Evolutionary conservation across 2,888 invertebrate species (phyloP).

Genomic region (Ophion obscuratus): DNA sequence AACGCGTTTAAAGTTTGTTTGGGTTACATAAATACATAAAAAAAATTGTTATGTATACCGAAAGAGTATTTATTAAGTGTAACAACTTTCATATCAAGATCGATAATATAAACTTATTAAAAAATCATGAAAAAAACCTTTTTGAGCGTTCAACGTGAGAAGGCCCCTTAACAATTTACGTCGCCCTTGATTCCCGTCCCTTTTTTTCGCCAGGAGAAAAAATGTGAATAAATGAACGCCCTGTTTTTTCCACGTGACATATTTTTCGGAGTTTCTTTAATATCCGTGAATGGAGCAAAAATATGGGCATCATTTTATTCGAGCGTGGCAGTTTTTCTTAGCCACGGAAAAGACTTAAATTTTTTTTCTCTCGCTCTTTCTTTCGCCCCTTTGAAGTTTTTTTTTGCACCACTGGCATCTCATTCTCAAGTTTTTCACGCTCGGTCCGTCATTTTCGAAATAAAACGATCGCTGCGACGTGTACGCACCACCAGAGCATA

Average conservation of each 20-base stretch:
- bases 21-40: too few species aligned
- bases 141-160: too few species aligned
- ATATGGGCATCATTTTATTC: slow-evolving; percentile 36
- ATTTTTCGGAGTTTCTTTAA: slow-evolving; percentile 49
- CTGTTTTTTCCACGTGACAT: slow-evolving; percentile 1
- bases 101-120: too few species aligned
- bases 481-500: slow-evolving; percentile 53
- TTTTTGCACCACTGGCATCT: slow-evolving; percentile 35
- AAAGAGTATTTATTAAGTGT: too few species aligned
- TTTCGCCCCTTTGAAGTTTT: background rate
- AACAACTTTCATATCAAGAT: too few species aligned
- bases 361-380: slow-evolving; percentile 23
- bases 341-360: slow-evolving; percentile 24
- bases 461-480: slow-evolving; percentile 53
- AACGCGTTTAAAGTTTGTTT: too few species aligned
- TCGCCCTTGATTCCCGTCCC: background rate
- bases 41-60: too few species aligned
- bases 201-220: background rate
- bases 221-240: background rate
- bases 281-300: slow-evolving; percentile 44
- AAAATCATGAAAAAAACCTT: too few species aligned
- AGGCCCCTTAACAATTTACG: background rate
- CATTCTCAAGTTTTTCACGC: slow-evolving; percentile 45
- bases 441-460: slow-evolving; percentile 61
- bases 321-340: slow-evolving; percentile 46